These are phyloP conservation scores for Malurus splendens DNA, from an alignment of 2,797 vertebrate species.

Conservation along the genomic window DNA sequence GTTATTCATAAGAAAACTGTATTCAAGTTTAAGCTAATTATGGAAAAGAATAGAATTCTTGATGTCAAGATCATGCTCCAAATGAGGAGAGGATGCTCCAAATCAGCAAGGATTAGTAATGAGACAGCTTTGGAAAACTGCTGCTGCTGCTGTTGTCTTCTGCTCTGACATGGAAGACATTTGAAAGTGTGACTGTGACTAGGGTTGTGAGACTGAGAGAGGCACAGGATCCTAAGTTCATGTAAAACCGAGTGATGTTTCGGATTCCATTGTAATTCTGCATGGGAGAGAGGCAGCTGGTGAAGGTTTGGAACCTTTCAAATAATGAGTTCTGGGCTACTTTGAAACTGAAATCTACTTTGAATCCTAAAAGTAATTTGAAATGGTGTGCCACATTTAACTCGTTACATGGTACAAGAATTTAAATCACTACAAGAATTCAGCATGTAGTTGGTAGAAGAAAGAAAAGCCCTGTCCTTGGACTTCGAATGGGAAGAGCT, in stretches of 20 bases:
- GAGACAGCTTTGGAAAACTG: not conserved
- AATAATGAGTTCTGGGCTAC: not conserved
- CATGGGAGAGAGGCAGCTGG: not conserved
- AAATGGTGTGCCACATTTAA: not conserved
- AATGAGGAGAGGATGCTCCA: not conserved
- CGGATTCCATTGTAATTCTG: not conserved
- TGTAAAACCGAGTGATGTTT: not conserved
- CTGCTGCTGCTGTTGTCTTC: not conserved
- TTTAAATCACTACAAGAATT: not conserved
- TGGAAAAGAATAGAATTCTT: not conserved
- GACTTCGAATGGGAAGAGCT: not conserved
- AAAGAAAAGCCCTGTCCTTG: not conserved
- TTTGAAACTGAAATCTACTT: not conserved
- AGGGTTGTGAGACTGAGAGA: not conserved
- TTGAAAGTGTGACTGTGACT: not conserved
- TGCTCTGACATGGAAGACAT: not conserved
- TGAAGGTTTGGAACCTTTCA: not conserved
- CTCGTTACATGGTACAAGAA: not conserved
- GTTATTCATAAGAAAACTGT: not conserved
- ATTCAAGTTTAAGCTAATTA: not conserved
- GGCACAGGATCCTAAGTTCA: not conserved
- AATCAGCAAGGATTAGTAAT: not conserved
- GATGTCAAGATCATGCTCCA: not conserved
- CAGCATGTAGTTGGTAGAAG: not conserved
- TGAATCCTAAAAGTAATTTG: not conserved